Evolutionary conservation across 2,888 invertebrate genomes (phyloP), one percentile per base, ranked within the genome.

Genomic region (Leptopilina syphax): DNA sequence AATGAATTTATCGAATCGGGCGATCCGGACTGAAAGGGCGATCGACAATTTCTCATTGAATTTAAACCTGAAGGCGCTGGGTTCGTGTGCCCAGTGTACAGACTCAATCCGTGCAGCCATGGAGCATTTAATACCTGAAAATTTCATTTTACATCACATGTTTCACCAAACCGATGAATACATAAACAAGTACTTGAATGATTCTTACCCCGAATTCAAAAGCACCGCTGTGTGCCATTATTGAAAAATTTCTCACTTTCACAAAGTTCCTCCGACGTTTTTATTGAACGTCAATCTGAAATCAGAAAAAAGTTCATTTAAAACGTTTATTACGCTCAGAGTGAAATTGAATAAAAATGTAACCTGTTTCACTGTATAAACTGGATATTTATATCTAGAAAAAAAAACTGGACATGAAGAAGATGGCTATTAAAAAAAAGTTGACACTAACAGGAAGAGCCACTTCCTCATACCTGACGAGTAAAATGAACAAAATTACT

Each of bases 401-500:
- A 34, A 34, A 34, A 34, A 34, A 34, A 34, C 34, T 34, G 34
- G 9, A 63, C 60, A 60, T 60, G 1, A 8, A 13, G 18, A 18
- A 60, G 13, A 60, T 18, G 18, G 18, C 4, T 34, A 34, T 34
- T 34, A 63, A 63, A 63, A 18, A 24, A 63, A 63, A 63, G 63
- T 24, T 63, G 63, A 63, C 63, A 18, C 63, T 9, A 63, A 63
- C 63, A 63, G 63, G 63, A 63, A 63, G 63, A 63, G 63, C 24
- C 24, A 63, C 63, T 63, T 63, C 63, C 63, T 63, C 63, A 63
- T 63, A 63, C 63, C 63, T 63, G 63, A 63, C 24, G 24, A 7
- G 60, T 18, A n/a, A 60, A 13, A n/a, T 12, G 57, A 41, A 47
- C 27, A 63, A 24, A 63, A 63, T 9, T 7, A 63, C 24, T 63